Percentiles rank a stretch among this genome's conserved stretches.
These are phyloP conservation scores for human (Homo sapiens) DNA, from an alignment of 2,113 vertebrate genomes.

Conservation along the genomic window DNA sequence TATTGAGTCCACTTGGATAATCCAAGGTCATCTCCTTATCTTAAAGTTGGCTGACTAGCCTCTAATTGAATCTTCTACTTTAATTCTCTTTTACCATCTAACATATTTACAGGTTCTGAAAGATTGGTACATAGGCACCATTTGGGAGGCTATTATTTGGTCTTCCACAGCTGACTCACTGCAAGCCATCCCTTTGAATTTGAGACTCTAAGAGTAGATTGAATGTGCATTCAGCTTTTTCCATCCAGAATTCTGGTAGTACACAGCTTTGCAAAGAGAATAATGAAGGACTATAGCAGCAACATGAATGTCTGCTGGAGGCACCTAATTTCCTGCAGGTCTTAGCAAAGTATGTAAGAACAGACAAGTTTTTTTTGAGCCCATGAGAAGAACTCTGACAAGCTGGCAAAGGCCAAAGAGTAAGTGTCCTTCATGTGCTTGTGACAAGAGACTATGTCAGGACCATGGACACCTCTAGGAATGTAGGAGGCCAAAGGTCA, in stretches of 20 bases:
- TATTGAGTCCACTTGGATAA: not conserved
- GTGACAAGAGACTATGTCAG: not conserved
- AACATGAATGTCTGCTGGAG: not conserved
- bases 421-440: not conserved
- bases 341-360: not conserved
- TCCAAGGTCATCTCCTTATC: not conserved
- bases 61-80: not conserved
- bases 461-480: not conserved
- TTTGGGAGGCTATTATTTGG: not conserved
- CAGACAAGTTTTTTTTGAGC: not conserved
- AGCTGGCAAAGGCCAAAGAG: not conserved
- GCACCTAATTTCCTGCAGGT: not conserved
- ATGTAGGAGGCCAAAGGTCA: not conserved
- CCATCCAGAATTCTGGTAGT: not conserved
- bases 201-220: not conserved
- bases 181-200: not conserved
- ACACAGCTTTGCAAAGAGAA: not conserved
- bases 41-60: not conserved
- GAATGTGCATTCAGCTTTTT: not conserved
- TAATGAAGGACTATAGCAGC: not conserved
- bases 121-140: not conserved
- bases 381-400: not conserved
- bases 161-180: not conserved
- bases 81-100: not conserved
- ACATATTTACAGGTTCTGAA: not conserved